Base-by-base conservation (phyloP, 2,888 invertebrate species). In the Nymphalis polychloros region DNA sequence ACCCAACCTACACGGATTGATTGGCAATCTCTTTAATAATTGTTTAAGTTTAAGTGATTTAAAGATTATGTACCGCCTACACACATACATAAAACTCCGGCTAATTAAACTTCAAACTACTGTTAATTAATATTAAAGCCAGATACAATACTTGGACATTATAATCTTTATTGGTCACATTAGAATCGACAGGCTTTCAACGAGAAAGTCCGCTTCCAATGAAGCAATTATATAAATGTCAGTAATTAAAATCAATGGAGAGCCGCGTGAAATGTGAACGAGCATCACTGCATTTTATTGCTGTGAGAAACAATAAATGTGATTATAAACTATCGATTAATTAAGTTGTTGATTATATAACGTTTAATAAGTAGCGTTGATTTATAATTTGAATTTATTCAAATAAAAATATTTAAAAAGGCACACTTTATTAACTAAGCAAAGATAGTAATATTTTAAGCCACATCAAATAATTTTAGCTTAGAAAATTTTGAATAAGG, bases 261-360 rank as follows among this genome's bases (percentile, higher is more conserved):
- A 85, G 85, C 84, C 84, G 85, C 84, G 85, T 83, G 83, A 83
- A 84, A 84, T 86, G 84, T 84, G 85, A 83, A 80, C 80, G 82
- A 80, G 81, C 82, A 83, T 78, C 74, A 81, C 81, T 79, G 76
- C 75, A 75, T 83, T 88, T 87, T 88, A 90, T 91, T 84, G 82
- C 86, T 88, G 90, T 90, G 90, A 87, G 92, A 91, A 90, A 88
- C 84, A 87, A 88, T 89, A 82, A 88, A 80, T 79, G 77, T 84
- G 83, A 89, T 89, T 84, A 86, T 86, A 82, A 86, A 81, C 81
- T 80, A 80, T 78, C 84, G 76, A 86, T 87, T 86, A 57, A 84
- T 86, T 86, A 83, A 79, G 79, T 57, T 67, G 35, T 64, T 63
- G 52, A 69, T 68, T 69, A 47, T 46, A 52, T 20, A 61, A 16